These are phyloP conservation scores for Pollenia angustigena DNA, from an alignment of 2,888 invertebrate genomes.

Conservation along the genomic window DNA sequence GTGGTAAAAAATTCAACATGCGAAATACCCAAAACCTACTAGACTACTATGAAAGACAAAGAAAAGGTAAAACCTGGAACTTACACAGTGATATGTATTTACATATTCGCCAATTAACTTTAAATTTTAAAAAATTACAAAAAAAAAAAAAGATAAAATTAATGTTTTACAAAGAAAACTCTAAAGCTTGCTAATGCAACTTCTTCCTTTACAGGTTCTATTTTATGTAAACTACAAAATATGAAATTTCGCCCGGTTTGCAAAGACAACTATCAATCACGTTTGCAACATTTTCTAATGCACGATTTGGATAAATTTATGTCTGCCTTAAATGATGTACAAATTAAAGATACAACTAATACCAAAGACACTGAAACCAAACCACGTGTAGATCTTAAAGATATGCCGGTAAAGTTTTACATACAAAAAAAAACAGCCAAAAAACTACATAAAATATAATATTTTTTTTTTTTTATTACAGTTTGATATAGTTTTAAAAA, in stretches of 20 bases:
- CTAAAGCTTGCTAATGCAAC: not conserved
- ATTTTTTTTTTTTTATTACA: slow-evolving; percentile 84
- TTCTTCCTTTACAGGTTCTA: slow-evolving; percentile 77
- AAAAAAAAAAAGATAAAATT: not conserved
- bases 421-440: slow-evolving; percentile 1
- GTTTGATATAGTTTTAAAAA: slow-evolving; percentile 93
- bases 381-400: slow-evolving; percentile 76
- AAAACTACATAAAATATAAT: not conserved
- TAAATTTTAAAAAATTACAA: no score
- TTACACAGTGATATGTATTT: no score
- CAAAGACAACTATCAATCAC: slow-evolving; percentile 79
- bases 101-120: no score
- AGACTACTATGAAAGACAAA: slow-evolving; percentile 76
- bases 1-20: slow-evolving; percentile 86
- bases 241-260: slow-evolving; percentile 82
- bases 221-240: slow-evolving; percentile 82
- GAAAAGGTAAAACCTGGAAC: slow-evolving; percentile 73
- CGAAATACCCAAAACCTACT: slow-evolving; percentile 77
- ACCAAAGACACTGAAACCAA: slow-evolving; percentile 56
- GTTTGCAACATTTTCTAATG: slow-evolving; percentile 81
- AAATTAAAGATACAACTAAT: slow-evolving; percentile 34
- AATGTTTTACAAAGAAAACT: no score
- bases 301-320: slow-evolving; percentile 83
- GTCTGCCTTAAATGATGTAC: slow-evolving; percentile 71
- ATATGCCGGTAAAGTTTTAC: slow-evolving; percentile 83